Evolutionary conservation across 2,888 invertebrate genomes (phyloP), one percentile per base, ranked within the genome.

Genomic region (Callinectes sapidus): DNA sequence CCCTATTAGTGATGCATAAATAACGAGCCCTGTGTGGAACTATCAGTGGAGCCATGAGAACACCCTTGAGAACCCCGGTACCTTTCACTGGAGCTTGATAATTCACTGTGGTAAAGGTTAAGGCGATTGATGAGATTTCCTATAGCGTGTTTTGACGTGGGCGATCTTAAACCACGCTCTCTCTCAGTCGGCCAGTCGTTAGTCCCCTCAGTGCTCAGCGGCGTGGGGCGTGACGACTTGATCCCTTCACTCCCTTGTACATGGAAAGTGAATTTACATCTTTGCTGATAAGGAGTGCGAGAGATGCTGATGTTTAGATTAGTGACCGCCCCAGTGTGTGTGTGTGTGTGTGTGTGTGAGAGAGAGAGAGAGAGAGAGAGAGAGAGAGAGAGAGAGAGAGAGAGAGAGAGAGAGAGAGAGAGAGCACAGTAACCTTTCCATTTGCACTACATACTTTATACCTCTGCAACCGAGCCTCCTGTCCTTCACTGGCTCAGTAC

Each of bases 331-430:
- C 8, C 0, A 8, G 48, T 48, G 48, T 48, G 48, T 48, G 48
- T 48, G 48, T 48, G 48, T 48, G 48, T 48, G 48, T 48, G 48
- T 48, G 48, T 48, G 48, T 48, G 48, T 71, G 14, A 71, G 66
- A 71, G 66, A 71, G 66, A 71, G 66, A 71, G 66, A 71, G 66
- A 71, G 66, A 71, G 66, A 71, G 71, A 71, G 86, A 86, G 86
- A 86, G 86, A 86, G 86, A 86, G 86, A 86, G 86, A 86, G 86
- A 86, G 86, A 86, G 86, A 86, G 86, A 86, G 86, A 86, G 81
- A 81, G 81, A 81, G 81, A 81, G 77, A 42, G 87, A n/a, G n/a
- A n/a, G n/a, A n/a, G n/a, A n/a, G 48, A 2, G 23, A 8, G 14
- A 28, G 14, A n/a, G 42, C 48, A 71, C 71, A 71, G 71, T 71